Conservation (phyloP, 2,888 invertebrate genomes). For the Drosophila ezoana region DNA sequence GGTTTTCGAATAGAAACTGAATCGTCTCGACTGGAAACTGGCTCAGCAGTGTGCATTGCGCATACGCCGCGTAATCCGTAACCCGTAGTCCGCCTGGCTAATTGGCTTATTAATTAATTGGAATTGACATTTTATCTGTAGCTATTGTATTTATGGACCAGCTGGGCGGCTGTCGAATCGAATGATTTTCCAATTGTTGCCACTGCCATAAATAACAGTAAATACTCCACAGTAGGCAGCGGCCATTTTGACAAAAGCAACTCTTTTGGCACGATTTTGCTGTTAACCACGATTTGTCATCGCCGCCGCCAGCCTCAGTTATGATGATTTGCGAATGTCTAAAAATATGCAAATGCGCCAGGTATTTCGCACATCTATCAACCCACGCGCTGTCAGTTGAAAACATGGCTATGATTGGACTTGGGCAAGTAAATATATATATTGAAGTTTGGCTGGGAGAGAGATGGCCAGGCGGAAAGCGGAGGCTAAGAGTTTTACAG, state of each 20-base stretch:
- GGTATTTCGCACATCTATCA: constrained; percentile 69
- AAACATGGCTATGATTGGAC: neutral
- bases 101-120: constrained; percentile 69
- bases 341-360: constrained; percentile 54
- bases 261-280: constrained; percentile 50
- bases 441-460: too few relatives aligned
- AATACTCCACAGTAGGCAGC: constrained; percentile 1
- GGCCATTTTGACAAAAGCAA: constrained; percentile 25
- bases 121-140: constrained; percentile 51
- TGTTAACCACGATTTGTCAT: constrained; percentile 33
- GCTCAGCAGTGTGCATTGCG: constrained; percentile 29
- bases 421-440: neutral
- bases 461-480: too few relatives aligned
- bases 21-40: constrained; percentile 22
- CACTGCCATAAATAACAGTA: constrained; percentile 42
- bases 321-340: constrained; percentile 44
- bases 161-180: constrained; percentile 45
- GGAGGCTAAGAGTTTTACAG: too few relatives aligned
- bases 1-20: constrained; percentile 1
- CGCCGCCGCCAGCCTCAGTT: constrained; percentile 16
- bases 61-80: constrained; percentile 60
- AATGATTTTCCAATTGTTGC: constrained; percentile 38
- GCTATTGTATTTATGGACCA: constrained; percentile 39
- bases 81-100: constrained; percentile 34
- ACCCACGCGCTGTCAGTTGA: constrained; percentile 13